Evolutionary conservation across 2,797 vertebrate species (phyloP).

Genomic region (Malurus leucopterus): DNA sequence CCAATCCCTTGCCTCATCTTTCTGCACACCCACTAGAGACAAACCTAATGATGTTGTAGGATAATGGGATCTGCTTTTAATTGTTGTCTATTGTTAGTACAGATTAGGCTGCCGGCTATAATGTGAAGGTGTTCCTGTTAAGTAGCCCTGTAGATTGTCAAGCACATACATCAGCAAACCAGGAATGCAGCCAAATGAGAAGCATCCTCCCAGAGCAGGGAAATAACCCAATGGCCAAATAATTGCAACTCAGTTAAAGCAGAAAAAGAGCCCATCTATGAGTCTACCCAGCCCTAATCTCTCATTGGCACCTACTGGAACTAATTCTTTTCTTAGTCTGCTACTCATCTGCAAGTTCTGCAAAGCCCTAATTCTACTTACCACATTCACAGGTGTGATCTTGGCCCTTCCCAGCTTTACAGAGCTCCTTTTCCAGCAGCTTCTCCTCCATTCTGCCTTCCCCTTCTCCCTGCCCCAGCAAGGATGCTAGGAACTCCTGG

Average conservation of each 20-base stretch:
- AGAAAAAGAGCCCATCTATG: not conserved
- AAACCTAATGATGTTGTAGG: not conserved
- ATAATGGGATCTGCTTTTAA: not conserved
- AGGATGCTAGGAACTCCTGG: not conserved
- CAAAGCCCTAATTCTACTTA: not conserved
- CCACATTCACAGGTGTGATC: fast-evolving
- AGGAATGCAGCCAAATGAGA: not conserved
- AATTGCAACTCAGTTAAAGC: not conserved
- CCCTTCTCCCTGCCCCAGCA: not conserved
- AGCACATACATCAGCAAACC: not conserved
- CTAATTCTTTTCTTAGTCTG: not conserved
- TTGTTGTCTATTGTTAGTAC: not conserved
- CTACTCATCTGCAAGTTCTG: not conserved
- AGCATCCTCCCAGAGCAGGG: not conserved
- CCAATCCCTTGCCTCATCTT: not conserved
- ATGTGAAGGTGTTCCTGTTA: not conserved
- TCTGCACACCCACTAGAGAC: not conserved
- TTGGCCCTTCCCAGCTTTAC: not conserved
- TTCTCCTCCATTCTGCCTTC: not conserved
- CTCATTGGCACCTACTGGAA: not conserved
- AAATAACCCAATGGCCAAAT: not conserved
- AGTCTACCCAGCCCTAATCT: not conserved
- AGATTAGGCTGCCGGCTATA: not conserved
- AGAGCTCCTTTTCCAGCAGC: not conserved
- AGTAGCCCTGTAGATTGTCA: not conserved